Percentiles rank a stretch among this genome's conserved stretches.
phyloP scores from a whole-genome alignment of 2,113 vertebrate genomes.

The Glareola pratincola region DNA sequence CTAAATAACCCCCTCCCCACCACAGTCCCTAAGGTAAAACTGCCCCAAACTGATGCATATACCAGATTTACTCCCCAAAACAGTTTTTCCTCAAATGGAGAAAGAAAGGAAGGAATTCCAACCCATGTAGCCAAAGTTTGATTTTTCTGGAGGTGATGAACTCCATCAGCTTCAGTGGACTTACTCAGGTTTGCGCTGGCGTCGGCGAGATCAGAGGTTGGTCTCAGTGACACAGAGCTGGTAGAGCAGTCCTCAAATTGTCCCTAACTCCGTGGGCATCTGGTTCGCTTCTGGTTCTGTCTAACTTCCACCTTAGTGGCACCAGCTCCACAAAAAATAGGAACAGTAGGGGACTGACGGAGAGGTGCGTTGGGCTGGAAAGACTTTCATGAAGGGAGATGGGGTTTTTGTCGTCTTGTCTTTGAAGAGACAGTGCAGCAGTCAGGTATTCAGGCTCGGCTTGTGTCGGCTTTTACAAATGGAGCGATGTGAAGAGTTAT shows the following conservation, averaged over 20 bases:
- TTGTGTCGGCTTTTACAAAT: not conserved
- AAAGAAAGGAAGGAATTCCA: not conserved
- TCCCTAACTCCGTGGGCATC: not conserved
- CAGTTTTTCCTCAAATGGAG: not conserved
- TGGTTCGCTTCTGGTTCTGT: not conserved
- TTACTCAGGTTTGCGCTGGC: not conserved
- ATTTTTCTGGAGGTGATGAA: not conserved
- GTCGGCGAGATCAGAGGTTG: not conserved
- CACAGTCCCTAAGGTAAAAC: not conserved
- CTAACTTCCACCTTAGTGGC: not conserved
- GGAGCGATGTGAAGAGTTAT: not conserved
- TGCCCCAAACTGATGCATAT: rapidly evolving
- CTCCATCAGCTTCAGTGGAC: not conserved
- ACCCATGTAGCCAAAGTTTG: not conserved
- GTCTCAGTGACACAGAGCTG: not conserved
- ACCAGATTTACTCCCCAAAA: not conserved
- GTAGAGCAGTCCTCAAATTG: not conserved
- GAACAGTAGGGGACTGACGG: not conserved
- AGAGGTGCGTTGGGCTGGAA: not conserved
- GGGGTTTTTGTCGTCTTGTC: not conserved
- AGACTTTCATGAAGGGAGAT: not conserved
- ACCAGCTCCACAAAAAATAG: not conserved
- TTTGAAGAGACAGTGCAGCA: slow-evolving; percentile 30
- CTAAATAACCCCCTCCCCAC: not conserved
- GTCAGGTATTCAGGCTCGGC: not conserved